Evolutionary conservation across 2,113 vertebrate species (phyloP), one percentile per base, ranked within the genome.

Genomic region (Lampris megalopsis): DNA sequence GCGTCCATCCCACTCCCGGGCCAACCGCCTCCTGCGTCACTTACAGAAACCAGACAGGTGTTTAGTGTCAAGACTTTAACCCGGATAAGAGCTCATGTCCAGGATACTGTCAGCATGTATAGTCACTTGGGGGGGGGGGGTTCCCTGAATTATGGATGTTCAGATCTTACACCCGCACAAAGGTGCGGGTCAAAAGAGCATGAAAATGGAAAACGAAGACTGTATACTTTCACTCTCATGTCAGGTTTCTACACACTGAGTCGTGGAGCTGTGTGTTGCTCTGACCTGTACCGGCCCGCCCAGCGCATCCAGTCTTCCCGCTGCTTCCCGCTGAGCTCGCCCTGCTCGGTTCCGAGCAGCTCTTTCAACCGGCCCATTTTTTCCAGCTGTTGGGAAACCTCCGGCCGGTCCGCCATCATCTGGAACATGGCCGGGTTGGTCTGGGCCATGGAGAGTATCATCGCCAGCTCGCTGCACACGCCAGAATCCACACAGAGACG

Each of bases 361-460:
- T 92, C 93, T 0, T 94, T 93, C 63, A 84, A 92, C 1, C 92
- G 92, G 7, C 95, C 94, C 24, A 96, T 91, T 0, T 93, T 92
- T 50, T 95, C 94, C 48, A 97, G 81, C 61, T 97, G 96, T 63
- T 93, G 91, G 0, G 92, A 87, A 60, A 97, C 83, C 38, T 81
- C 93, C 0, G 91, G 92, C 78, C 89, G 92, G 6, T 94, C 92
- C 65, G 96, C 94, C 45, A 96, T 88, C 56, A 96, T 86, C 0
- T 93, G 93, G 49, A 97, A 95, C 43, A 97, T 93, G 77, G 92
- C 94, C 0, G 96, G 95, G 73, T 96, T 96, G 0, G 95, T 95
- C 89, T 97, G 95, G 4, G 96, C 95, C 89, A 97, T 80, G 89
- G 94, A 94, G 3, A 98, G 84, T 94, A 97, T 95, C 95, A 96